phyloP scores from a whole-genome alignment of 2,888 invertebrate genomes.

The Pinctada fucata region DNA sequence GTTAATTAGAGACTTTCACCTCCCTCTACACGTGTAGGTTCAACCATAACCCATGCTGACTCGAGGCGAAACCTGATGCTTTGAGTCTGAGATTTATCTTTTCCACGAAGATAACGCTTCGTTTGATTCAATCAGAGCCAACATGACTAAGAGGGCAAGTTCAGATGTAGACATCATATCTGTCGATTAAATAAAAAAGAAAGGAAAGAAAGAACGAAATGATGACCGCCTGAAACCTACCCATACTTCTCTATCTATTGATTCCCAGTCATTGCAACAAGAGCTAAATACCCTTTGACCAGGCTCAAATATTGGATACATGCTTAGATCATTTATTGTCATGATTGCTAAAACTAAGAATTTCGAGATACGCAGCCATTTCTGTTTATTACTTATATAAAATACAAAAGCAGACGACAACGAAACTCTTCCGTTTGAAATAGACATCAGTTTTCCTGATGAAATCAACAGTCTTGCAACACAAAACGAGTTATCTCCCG shows the following conservation, averaged over 20 bases:
- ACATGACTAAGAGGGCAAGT: too few relatives aligned
- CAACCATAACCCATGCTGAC: background rate
- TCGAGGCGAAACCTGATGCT: slow-evolving; percentile 7
- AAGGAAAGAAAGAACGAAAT: too few relatives aligned
- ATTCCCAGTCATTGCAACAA: slow-evolving; percentile 37
- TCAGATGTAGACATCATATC: too few relatives aligned
- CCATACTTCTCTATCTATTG: slow-evolving; percentile 39
- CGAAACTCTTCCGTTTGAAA: too few relatives aligned
- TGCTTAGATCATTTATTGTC: slow-evolving; percentile 13
- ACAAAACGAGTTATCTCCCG: too few relatives aligned
- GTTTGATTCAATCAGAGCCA: slow-evolving; percentile 7
- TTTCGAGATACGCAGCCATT: too few relatives aligned
- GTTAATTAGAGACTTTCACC: too few relatives aligned
- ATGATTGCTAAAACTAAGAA: too few relatives aligned
- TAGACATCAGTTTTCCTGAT: too few relatives aligned
- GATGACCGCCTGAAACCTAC: slow-evolving; percentile 22
- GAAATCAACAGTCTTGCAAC: too few relatives aligned
- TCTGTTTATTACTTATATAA: background rate
- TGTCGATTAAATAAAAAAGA: too few relatives aligned
- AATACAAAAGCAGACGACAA: slow-evolving; percentile 35
- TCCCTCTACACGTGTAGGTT: too few relatives aligned
- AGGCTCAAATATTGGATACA: slow-evolving; percentile 43
- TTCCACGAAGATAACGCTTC: background rate
- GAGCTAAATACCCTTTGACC: slow-evolving; percentile 37
- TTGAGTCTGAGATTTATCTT: slow-evolving; percentile 4